A percentile compares a stretch with the other conserved stretches of the same genome.
These are phyloP conservation scores for Caenorhabditis virilis DNA, from an alignment of 2,888 invertebrate species.

Conservation along the genomic window DNA sequence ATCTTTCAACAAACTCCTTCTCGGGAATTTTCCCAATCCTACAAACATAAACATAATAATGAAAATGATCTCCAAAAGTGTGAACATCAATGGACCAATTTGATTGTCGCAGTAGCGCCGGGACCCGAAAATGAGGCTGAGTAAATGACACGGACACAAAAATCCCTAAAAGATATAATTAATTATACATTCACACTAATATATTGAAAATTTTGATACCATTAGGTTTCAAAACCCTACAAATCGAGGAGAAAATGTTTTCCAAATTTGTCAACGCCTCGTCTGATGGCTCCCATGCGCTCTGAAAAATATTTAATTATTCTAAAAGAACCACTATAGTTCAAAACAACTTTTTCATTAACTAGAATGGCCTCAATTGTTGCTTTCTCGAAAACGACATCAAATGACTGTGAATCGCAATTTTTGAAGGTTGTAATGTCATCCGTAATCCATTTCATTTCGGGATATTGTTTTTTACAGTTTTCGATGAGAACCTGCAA, in stretches of 20 bases:
- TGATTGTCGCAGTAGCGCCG: constrained; percentile 48
- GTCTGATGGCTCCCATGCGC: constrained; percentile 56
- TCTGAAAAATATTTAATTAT: constrained; percentile 45
- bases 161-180: constrained; percentile 20
- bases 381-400: constrained; percentile 72
- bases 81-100: constrained; percentile 51
- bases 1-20: constrained; percentile 9
- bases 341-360: constrained; percentile 47
- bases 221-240: constrained; percentile 60
- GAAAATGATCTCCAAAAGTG: constrained; percentile 56
- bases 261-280: constrained; percentile 48
- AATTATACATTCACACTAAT: neutral
- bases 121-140: constrained; percentile 71
- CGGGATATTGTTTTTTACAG: constrained; percentile 45
- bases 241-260: constrained; percentile 65
- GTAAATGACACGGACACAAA: constrained; percentile 70
- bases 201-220: no score
- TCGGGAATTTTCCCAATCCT: constrained; percentile 25
- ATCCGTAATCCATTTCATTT: constrained; percentile 71
- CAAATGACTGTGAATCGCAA: constrained; percentile 65
- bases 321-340: no score
- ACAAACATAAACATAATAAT: constrained; percentile 58
- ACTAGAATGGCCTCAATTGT: constrained; percentile 71
- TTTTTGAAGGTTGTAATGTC: constrained; percentile 69
- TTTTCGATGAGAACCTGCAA: constrained; percentile 31